Conservation (phyloP, 2,113 vertebrate species). For the human (Homo sapiens) region DNA sequence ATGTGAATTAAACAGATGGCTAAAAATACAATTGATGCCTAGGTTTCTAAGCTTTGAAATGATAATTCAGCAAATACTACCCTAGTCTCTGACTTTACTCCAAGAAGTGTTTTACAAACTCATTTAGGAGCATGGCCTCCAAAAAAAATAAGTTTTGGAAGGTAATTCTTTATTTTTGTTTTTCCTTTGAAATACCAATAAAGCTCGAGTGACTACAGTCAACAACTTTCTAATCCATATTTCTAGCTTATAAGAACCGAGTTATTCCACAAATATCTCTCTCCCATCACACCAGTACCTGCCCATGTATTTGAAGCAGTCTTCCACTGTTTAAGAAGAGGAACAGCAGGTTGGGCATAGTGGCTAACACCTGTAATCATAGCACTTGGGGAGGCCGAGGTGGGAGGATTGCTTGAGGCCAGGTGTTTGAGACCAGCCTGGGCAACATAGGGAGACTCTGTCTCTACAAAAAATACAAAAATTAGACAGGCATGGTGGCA, state of each 20-base stretch:
- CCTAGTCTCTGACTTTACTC: not conserved
- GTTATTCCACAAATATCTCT: not conserved
- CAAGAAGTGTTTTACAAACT: constrained; percentile 51
- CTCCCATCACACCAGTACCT: not conserved
- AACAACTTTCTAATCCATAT: constrained; percentile 15
- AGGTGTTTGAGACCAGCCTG: too few species aligned
- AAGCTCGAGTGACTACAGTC: not conserved
- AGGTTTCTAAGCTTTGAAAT: constrained; percentile 24
- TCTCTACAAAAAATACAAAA: too few species aligned
- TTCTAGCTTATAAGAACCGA: constrained; percentile 5
- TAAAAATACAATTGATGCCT: constrained; percentile 42
- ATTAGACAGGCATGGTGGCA: too few species aligned
- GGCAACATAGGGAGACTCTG: too few species aligned
- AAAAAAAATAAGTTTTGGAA: constrained; percentile 33
- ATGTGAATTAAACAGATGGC: constrained; percentile 38
- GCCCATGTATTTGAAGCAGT: not conserved
- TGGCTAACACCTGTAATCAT: too few species aligned
- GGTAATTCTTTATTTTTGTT: constrained; percentile 38
- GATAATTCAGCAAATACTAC: constrained; percentile 51
- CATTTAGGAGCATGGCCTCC: not conserved
- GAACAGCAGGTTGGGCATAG: too few species aligned
- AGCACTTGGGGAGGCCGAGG: too few species aligned
- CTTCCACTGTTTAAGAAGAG: constrained; percentile 2
- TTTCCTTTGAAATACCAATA: constrained; percentile 39
- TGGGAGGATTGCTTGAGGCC: too few species aligned